Percentiles rank a stretch among this genome's conserved stretches.
phyloP scores from a whole-genome alignment of 2,888 invertebrate species.

The Dioctria linearis region DNA sequence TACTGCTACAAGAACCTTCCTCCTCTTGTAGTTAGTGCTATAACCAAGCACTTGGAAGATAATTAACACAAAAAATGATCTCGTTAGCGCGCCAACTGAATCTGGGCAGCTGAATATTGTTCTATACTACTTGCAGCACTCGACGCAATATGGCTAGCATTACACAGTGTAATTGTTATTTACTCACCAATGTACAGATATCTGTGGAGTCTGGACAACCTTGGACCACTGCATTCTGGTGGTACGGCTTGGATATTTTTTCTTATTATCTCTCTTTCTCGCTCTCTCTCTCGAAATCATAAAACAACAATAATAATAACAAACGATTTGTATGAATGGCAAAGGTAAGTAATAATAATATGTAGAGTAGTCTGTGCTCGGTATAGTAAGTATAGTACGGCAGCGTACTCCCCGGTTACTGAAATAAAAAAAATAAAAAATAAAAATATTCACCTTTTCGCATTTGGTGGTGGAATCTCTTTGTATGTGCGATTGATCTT shows the following conservation, averaged over 20 bases:
- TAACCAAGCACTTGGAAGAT: neutral
- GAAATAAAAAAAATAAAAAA: conserved; percentile 53
- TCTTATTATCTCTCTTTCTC: neutral
- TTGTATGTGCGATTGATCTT: conserved; percentile 56
- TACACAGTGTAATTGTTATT: conserved; percentile 46
- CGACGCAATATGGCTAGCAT: neutral
- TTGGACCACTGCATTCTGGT: conserved; percentile 49
- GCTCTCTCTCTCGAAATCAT: neutral
- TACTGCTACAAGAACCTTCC: conserved; percentile 25
- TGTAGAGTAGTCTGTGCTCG: conserved; percentile 55
- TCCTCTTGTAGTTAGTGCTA: neutral
- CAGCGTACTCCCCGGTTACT: conserved; percentile 52
- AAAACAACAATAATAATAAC: neutral
- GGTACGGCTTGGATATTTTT: conserved; percentile 30
- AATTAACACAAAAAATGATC: conserved; percentile 45
- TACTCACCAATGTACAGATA: conserved; percentile 42
- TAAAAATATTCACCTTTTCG: conserved; percentile 51
- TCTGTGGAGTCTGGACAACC: conserved; percentile 18
- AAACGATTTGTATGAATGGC: conserved; percentile 29
- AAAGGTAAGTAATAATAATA: conserved; percentile 52
- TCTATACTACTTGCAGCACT: neutral
- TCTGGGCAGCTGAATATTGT: neutral
- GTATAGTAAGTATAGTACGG: conserved; percentile 55
- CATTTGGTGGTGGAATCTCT: conserved; percentile 56
- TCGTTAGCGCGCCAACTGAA: conserved; percentile 16